Evolutionary conservation across 1,140 invertebrate genomes (phyloP).

Genomic region (Cotesia typhae): DNA sequence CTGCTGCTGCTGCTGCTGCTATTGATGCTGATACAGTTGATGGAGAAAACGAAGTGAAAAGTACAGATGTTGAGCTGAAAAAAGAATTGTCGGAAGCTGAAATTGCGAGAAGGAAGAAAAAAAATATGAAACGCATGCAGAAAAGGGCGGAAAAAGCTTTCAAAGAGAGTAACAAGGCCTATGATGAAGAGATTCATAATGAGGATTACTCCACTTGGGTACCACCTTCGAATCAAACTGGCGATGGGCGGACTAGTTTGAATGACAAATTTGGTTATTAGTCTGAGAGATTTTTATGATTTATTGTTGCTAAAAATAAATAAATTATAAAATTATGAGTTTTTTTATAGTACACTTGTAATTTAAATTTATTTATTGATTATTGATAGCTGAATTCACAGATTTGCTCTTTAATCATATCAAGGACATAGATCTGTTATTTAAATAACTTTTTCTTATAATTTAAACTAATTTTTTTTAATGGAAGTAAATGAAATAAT

Average conservation of each 20-base stretch:
- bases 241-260: conserved; percentile 81
- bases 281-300: conserved; percentile 37
- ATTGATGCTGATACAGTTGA: neutral
- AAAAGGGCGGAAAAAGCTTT: conserved; percentile 58
- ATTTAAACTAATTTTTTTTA: no score
- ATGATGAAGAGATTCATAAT: conserved; percentile 65
- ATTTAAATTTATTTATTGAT: no score
- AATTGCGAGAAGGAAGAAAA: conserved; percentile 34
- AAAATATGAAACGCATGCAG: conserved; percentile 53
- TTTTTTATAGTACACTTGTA: no score
- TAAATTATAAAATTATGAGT: no score
- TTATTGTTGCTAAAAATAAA: neutral
- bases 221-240: conserved; percentile 78
- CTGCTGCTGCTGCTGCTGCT: no score
- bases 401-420: no score
- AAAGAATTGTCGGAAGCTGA: conserved; percentile 41
- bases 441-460: no score
- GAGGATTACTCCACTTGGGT: conserved; percentile 80
- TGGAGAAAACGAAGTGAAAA: neutral
- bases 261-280: conserved; percentile 87
- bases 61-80: neutral
- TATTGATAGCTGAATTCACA: no score
- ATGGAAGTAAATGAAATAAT: neutral
- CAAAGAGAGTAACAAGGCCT: conserved; percentile 58
- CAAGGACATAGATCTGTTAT: no score